A percentile compares a stretch with the other conserved stretches of the same genome.
These are phyloP conservation scores for Takifugu rubripes DNA, from an alignment of 2,797 vertebrate species.

Conservation along the genomic window DNA sequence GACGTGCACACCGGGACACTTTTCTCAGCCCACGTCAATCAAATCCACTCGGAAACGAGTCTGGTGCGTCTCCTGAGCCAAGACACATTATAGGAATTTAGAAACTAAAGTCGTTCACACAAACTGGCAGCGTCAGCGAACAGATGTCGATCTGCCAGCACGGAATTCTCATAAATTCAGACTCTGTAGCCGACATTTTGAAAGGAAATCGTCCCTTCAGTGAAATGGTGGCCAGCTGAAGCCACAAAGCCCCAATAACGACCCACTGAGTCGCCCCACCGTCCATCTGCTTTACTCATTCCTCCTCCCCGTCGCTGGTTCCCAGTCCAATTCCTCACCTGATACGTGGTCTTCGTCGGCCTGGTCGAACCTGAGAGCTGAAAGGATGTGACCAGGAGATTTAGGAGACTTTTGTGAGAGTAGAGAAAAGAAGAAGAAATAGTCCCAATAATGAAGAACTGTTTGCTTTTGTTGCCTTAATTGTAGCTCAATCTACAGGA, in stretches of 20 bases:
- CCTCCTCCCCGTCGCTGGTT: slow-evolving; percentile 24
- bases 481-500: slow-evolving; percentile 40
- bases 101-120: slow-evolving; percentile 21
- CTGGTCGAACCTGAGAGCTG: slow-evolving; percentile 15
- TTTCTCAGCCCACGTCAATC: slow-evolving; percentile 39
- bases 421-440: slow-evolving; percentile 9
- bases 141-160: slow-evolving; percentile 33
- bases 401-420: slow-evolving; percentile 16
- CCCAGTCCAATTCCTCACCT: slow-evolving; percentile 47
- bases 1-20: slow-evolving; percentile 21
- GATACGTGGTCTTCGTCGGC: not conserved
- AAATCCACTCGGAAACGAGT: slow-evolving; percentile 29
- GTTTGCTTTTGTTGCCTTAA: slow-evolving; percentile 35
- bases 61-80: slow-evolving; percentile 22
- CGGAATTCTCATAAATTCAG: slow-evolving; percentile 17
- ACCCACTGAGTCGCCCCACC: slow-evolving; percentile 23
- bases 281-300: slow-evolving; percentile 42
- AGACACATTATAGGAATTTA: slow-evolving; percentile 21
- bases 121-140: slow-evolving; percentile 25
- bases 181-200: slow-evolving; percentile 46
- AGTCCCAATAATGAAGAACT: not conserved
- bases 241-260: slow-evolving; percentile 37
- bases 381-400: slow-evolving; percentile 35
- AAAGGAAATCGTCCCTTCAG: slow-evolving; percentile 32
- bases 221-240: slow-evolving; percentile 52